Conservation (phyloP, 2,888 invertebrate genomes). For the Mesochorus sp. region DNA sequence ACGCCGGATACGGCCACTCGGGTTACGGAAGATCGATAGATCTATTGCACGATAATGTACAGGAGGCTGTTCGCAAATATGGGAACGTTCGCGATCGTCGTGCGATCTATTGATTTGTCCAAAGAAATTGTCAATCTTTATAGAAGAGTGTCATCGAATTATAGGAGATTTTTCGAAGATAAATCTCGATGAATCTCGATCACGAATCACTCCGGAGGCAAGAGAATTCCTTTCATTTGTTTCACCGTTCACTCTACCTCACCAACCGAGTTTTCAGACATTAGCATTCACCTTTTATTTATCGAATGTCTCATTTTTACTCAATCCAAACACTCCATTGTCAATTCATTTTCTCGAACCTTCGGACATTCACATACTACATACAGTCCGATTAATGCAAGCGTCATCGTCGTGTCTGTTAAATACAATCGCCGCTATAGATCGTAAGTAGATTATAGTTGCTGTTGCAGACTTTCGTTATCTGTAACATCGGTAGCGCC, state of each 20-base stretch:
- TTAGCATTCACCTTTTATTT: conserved; percentile 31
- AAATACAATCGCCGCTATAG: conserved; percentile 38
- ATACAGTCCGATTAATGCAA: background rate
- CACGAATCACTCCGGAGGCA: conserved; percentile 59
- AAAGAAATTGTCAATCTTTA: background rate
- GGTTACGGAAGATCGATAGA: conserved; percentile 85
- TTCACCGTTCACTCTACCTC: conserved; percentile 16
- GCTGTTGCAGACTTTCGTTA: conserved; percentile 5
- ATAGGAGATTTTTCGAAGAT: background rate
- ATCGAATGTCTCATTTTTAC: conserved; percentile 16
- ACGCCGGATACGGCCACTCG: conserved; percentile 82
- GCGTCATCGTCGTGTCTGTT: background rate
- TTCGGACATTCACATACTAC: background rate
- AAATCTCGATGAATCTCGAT: conserved; percentile 4
- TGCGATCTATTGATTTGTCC: conserved; percentile 66
- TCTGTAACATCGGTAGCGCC: conserved; percentile 22
- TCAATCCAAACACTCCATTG: background rate
- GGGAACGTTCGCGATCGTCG: conserved; percentile 79
- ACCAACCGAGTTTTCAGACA: conserved; percentile 29
- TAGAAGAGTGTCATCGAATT: background rate
- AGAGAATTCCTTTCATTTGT: conserved; percentile 19
- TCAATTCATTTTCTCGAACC: conserved; percentile 1
- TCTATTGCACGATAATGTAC: conserved; percentile 73
- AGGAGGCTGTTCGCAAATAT: conserved; percentile 79
- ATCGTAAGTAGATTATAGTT: conserved; percentile 39